Conservation (phyloP, 2,888 invertebrate genomes). For the Caenorhabditis drosophilae region DNA sequence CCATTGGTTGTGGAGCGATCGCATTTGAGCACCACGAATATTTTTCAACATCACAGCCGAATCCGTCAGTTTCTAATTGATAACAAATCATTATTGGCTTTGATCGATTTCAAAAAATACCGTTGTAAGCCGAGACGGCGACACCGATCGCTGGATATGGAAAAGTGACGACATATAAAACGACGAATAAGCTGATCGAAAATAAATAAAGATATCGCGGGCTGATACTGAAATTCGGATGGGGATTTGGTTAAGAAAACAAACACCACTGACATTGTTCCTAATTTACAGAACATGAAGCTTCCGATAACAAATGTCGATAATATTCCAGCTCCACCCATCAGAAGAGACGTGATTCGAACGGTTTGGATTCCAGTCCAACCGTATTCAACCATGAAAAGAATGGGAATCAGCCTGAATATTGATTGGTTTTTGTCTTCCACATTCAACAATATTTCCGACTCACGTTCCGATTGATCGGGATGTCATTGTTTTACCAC, state of each 20-base stretch:
- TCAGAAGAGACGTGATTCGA: conserved; percentile 27
- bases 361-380: conserved; percentile 40
- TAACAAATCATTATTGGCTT: too few species aligned
- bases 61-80: conserved; percentile 9
- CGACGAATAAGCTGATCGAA: conserved; percentile 34
- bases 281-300: conserved; percentile 37
- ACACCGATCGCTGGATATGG: conserved; percentile 49
- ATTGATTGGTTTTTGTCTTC: too few species aligned
- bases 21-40: conserved; percentile 36
- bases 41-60: conserved; percentile 36
- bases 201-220: conserved; percentile 21
- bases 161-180: conserved; percentile 52
- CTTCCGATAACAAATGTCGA: conserved; percentile 34
- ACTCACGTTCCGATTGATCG: conserved; percentile 37
- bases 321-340: conserved; percentile 32
- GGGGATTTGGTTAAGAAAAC: not conserved
- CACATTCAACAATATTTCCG: too few species aligned
- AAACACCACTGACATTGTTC: conserved; percentile 18
- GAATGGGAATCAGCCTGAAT: conserved; percentile 26
- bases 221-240: conserved; percentile 16
- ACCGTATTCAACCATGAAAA: conserved; percentile 36
- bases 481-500: conserved; percentile 33
- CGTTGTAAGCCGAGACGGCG: conserved; percentile 33
- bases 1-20: conserved; percentile 18
- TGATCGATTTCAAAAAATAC: not conserved